Conservation (phyloP, 2,888 invertebrate genomes). For the Taenaris catops region DNA sequence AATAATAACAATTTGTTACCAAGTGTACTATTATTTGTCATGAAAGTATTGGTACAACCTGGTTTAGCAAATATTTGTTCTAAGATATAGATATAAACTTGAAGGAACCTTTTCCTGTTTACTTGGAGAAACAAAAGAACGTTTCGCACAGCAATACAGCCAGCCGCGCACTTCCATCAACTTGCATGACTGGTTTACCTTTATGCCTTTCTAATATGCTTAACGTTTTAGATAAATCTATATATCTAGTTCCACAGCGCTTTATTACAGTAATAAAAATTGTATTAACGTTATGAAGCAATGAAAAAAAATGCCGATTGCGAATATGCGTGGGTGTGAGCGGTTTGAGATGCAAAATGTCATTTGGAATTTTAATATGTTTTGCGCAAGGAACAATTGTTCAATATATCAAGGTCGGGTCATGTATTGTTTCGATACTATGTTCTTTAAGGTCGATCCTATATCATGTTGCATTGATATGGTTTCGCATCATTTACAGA, state of each 20-base stretch:
- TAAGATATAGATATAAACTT: conserved; percentile 1
- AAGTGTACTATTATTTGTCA: no score
- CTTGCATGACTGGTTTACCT: conserved; percentile 24
- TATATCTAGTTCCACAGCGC: background rate
- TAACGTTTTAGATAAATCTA: conserved; percentile 19
- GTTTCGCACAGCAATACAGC: conserved; percentile 21
- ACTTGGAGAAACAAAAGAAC: conserved; percentile 18
- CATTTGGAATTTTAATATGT: conserved; percentile 62
- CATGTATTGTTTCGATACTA: conserved; percentile 23
- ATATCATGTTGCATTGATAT: no score
- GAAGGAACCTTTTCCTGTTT: conserved; percentile 18
- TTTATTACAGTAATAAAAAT: conserved; percentile 2
- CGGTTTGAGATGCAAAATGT: conserved; percentile 46
- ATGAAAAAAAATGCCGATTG: conserved; percentile 42
- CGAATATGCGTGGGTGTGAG: conserved; percentile 34
- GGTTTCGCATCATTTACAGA: no score
- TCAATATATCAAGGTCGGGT: conserved; percentile 52
- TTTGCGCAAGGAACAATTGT: conserved; percentile 51
- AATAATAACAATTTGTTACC: no score
- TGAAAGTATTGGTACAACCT: no score
- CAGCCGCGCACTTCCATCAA: conserved; percentile 14
- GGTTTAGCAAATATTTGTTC: background rate
- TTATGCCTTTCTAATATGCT: conserved; percentile 23
- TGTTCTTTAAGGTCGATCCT: no score
- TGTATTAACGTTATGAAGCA: conserved; percentile 26